Evolutionary conservation across 2,888 invertebrate species (phyloP).

Genomic region (Tenthredo amoena): DNA sequence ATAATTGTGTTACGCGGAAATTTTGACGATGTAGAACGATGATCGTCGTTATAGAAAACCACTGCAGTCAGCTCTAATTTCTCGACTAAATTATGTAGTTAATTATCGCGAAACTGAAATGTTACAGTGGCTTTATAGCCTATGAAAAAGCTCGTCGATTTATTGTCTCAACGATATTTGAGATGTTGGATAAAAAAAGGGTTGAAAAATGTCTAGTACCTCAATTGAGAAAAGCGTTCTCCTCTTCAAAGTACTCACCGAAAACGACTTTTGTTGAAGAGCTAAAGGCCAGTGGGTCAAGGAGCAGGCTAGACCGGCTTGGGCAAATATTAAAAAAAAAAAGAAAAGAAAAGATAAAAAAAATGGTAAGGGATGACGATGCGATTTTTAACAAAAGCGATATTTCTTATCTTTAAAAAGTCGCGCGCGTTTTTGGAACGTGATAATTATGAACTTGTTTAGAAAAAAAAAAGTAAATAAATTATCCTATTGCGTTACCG

Average conservation of each 20-base stretch:
- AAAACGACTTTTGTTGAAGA: background rate
- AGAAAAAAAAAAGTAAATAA: background rate
- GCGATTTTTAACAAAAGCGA: background rate
- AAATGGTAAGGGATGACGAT: background rate
- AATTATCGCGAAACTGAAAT: background rate
- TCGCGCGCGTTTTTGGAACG: background rate
- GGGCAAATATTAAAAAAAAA: background rate
- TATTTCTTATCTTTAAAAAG: background rate
- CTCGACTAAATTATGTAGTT: background rate
- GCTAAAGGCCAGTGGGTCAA: background rate
- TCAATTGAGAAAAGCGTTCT: background rate
- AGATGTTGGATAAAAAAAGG: background rate
- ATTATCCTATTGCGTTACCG: background rate
- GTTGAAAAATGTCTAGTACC: too few relatives aligned
- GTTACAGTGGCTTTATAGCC: too few relatives aligned
- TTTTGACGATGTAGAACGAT: background rate
- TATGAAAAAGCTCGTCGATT: background rate
- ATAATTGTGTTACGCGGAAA: background rate
- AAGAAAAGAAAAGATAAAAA: background rate
- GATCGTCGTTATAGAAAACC: background rate
- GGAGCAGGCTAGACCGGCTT: background rate
- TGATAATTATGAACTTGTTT: slow-evolving; percentile 1
- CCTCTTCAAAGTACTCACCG: background rate
- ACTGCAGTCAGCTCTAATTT: background rate
- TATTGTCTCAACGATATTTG: background rate